phyloP scores from a whole-genome alignment of 2,888 invertebrate species.

The Xiphydria camelus region DNA sequence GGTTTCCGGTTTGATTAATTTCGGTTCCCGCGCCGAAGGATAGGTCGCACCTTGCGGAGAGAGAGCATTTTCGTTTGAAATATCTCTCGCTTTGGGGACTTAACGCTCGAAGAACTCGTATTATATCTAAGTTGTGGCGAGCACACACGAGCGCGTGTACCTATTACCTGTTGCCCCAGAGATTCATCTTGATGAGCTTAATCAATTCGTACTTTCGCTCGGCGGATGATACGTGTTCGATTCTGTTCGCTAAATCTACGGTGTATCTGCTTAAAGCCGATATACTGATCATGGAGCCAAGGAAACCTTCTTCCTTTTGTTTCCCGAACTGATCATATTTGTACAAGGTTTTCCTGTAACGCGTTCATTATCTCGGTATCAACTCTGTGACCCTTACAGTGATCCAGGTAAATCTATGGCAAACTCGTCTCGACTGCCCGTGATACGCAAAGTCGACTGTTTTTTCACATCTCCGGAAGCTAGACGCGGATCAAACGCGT shows the following conservation, averaged over 20 bases:
- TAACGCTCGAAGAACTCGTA: too few species aligned
- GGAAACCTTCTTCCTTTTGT: constrained; percentile 72
- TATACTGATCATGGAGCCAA: constrained; percentile 61
- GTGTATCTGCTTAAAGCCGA: constrained; percentile 59
- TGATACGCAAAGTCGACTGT: too few species aligned
- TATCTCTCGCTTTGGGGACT: too few species aligned
- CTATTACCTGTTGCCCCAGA: constrained; percentile 88
- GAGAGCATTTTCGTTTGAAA: too few species aligned
- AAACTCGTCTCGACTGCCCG: too few species aligned
- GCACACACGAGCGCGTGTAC: too few species aligned
- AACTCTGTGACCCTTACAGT: too few species aligned
- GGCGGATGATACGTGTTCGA: constrained; percentile 46
- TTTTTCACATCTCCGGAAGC: too few species aligned
- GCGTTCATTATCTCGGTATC: too few species aligned
- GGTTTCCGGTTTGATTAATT: constrained; percentile 61
- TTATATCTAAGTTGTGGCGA: too few species aligned
- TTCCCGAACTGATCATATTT: constrained; percentile 77
- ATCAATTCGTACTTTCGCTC: constrained; percentile 61
- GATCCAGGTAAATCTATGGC: too few species aligned
- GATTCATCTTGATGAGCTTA: constrained; percentile 67
- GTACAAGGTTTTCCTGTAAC: constrained; percentile 64
- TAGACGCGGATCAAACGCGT: too few species aligned
- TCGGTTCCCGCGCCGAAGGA: constrained; percentile 79
- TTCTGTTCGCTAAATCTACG: constrained; percentile 36
- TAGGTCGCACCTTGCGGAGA: constrained; percentile 88